phyloP scores from a whole-genome alignment of 2,113 vertebrate species.

The Paradisaea rubra region DNA sequence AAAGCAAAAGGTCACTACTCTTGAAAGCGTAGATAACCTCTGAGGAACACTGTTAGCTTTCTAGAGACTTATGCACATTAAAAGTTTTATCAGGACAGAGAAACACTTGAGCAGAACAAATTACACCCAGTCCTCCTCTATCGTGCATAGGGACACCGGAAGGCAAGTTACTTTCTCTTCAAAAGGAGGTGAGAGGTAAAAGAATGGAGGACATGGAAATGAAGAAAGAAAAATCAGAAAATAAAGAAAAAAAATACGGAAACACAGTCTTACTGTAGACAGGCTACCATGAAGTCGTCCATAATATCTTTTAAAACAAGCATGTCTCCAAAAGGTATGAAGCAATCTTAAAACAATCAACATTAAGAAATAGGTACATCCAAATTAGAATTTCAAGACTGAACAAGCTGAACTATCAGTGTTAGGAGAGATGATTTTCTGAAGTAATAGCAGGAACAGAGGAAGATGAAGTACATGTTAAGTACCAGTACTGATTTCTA shows the following conservation, averaged over 20 bases:
- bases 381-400: background rate
- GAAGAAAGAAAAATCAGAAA: background rate
- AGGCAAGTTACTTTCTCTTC: background rate
- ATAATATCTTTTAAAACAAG: background rate
- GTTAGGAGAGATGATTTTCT: background rate
- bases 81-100: background rate
- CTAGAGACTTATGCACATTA: background rate
- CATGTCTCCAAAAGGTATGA: background rate
- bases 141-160: background rate
- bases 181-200: background rate
- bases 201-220: background rate
- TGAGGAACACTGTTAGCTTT: background rate
- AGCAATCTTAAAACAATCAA: background rate
- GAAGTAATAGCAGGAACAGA: background rate
- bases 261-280: background rate
- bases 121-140: background rate
- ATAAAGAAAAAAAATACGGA: background rate
- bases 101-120: background rate
- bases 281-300: background rate
- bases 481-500: background rate
- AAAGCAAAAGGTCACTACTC: slow-evolving; percentile 25
- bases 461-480: background rate
- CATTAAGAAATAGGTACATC: background rate
- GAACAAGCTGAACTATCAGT: background rate
- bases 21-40: background rate